Evolutionary conservation across 2,797 vertebrate genomes (phyloP), one percentile per base, ranked within the genome.

Genomic region (Hippopotamyrus pictus): DNA sequence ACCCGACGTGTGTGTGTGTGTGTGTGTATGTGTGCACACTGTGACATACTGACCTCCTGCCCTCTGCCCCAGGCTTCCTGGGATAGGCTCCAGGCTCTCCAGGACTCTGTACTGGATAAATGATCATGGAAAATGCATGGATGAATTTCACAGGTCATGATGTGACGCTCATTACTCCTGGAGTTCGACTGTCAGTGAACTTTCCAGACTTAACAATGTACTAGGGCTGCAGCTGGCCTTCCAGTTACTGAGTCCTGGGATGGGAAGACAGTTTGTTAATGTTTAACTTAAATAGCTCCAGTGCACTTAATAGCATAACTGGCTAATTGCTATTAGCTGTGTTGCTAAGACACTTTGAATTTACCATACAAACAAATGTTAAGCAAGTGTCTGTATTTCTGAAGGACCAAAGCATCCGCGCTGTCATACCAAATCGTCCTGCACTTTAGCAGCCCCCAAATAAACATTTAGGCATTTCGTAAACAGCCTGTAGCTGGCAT

Each of bases 401-500:
- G 37, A 82, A 82, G 41, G 76, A 82, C 41, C 76, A n/a, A 82
- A 46, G 76, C 41, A 82, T 19, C 17, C 6, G 0, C 0, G 5
- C 37, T 82, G 37, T 82, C 76, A 41, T 46, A 46, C 76, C 33
- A 46, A 82, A 82, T 46, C 0, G 76, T 37, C 65, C 29, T 37
- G 29, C 29, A 73, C 65, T 73, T 73, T 37, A 37, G 65, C 76
- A 59, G 54, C 25, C n/a, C 91, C 90, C 48, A 65, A 93, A 93
- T 92, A 92, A 94, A 95, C 90, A 92, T 95, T 94, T 93, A 92
- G 91, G 90, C 25, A 85, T 94, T 92, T 88, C 90, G 88, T 84
- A 89, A 92, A 92, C 91, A 89, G 87, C 82, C 46, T 79, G 88
- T 91, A 91, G 90, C 89, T 91, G 76, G 88, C 91, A 91, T 57